Evolutionary conservation across 1,140 invertebrate genomes (phyloP), one percentile per base, ranked within the genome.

Genomic region (Archivesica marissinica): DNA sequence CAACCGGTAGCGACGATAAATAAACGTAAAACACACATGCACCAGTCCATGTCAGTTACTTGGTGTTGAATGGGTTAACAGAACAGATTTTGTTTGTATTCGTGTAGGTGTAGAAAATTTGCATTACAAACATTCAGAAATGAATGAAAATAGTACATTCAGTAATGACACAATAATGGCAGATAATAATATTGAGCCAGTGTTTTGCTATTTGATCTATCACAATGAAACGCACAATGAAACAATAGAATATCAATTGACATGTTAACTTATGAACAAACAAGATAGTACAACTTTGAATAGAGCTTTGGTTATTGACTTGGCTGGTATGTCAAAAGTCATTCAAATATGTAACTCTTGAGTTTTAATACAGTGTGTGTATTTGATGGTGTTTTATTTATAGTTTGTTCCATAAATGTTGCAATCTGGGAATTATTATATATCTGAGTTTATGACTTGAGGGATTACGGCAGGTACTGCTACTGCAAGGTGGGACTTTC

Each of bases 241-340:
- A 64, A 64, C 59, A 64, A 64, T 17, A 35, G 59, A 7, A 35
- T 64, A 64, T 64, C 59, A 35, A 25, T 35, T 64, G 59, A 35
- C 59, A 35, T 64, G 59, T 64, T 33, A 64, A 64, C 59, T 25
- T 64, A 64, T 25, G n/a, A 64, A 64, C 30, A 64, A 64, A 64
- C 38, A 33, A 64, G 38, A 35, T 25, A 64, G n/a, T 35, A 17
- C 7, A 28, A 59, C 7, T 59, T 6, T 28, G 59, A 35, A 64
- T 64, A 33, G 59, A 0, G 59, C 9, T 15, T 17, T 64, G 33
- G 59, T 2, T 64, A 25, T 35, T 13, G 28, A 35, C 30, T 64
- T 35, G 59, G 9, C 1, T 64, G 59, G 3, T 33, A 33, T 64
- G 59, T 25, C 30, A 35, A 64, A 64, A 64, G 28, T 6, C 59